A percentile compares a stretch with the other conserved stretches of the same genome.
Conservation (phyloP, 1,140 invertebrate species). For the Drosophila lacertosa region DNA sequence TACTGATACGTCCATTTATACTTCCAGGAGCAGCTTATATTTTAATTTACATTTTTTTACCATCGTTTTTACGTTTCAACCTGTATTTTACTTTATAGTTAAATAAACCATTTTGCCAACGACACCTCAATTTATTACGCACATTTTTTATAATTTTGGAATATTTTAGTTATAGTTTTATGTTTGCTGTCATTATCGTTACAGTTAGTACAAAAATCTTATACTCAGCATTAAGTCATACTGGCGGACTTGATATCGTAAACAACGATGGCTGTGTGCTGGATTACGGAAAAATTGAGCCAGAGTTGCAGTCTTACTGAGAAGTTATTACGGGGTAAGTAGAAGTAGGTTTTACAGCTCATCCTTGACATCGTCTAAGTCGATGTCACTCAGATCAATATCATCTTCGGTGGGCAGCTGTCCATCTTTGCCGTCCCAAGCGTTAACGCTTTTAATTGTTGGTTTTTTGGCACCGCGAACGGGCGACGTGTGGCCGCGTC, state of each 20-base stretch:
- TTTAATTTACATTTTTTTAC: not conserved
- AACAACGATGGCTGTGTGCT: too few relatives aligned
- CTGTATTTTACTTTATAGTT: constrained; percentile 1
- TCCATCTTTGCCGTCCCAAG: constrained; percentile 99
- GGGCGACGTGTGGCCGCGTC: constrained; percentile 95
- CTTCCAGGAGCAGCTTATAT: constrained; percentile 3
- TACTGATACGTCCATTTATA: not conserved
- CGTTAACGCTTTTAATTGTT: constrained; percentile 88
- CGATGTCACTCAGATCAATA: constrained; percentile 95
- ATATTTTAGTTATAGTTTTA: not conserved
- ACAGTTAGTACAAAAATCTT: constrained; percentile 51
- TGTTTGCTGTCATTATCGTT: constrained; percentile 5
- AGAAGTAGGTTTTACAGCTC: constrained; percentile 87
- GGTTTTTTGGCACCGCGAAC: constrained; percentile 94
- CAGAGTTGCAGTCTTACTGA: constrained; percentile 56
- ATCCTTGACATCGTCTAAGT: constrained; percentile 93
- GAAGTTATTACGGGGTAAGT: not conserved
- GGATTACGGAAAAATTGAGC: constrained; percentile 56
- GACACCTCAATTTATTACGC: not conserved
- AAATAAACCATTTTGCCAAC: constrained; percentile 22
- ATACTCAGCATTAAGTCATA: constrained; percentile 48
- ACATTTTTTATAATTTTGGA: not conserved
- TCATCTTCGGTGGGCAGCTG: constrained; percentile 95
- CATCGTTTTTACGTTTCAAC: not conserved
- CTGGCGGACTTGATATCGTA: constrained; percentile 59